Evolutionary conservation across 2,113 vertebrate species (phyloP).

Genomic region (Pachypanchax playfairii): DNA sequence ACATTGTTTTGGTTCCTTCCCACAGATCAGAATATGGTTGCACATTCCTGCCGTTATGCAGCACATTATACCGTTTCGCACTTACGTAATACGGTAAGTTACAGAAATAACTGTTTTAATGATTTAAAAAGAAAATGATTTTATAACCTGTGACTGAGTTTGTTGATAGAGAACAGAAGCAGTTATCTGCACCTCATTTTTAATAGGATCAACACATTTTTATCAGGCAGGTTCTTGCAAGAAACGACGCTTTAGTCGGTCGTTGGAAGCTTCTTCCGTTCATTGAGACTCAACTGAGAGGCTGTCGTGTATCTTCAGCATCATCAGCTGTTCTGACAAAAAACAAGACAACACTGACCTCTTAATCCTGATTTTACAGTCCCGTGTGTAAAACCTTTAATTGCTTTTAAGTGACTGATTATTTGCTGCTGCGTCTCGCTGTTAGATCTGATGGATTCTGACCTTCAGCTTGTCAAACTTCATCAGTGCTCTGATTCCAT

Average conservation of each 20-base stretch:
- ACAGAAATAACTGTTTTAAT: not conserved
- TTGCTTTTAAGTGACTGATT: not conserved
- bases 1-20: slow-evolving; percentile 5
- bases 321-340: too few species aligned
- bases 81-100: slow-evolving; percentile 94
- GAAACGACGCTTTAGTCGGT: too few species aligned
- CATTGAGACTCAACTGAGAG: too few species aligned
- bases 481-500: not conserved
- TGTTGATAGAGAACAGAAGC: not conserved
- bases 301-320: too few species aligned
- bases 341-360: too few species aligned
- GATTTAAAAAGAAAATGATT: not conserved
- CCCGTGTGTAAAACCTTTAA: not conserved
- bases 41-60: slow-evolving; percentile 99
- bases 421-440: not conserved
- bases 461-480: slow-evolving; percentile 6
- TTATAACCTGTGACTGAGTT: not conserved
- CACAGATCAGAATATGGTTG: slow-evolving; percentile 98
- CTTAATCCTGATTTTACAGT: too few species aligned
- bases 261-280: too few species aligned
- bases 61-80: slow-evolving; percentile 99
- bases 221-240: too few species aligned
- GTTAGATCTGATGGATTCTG: not conserved
- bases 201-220: too few species aligned
- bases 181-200: too few species aligned